A percentile compares a stretch with the other conserved stretches of the same genome.
Evolutionary conservation across 2,797 vertebrate genomes (phyloP).

Genomic region (Petrocephalus sullivani): DNA sequence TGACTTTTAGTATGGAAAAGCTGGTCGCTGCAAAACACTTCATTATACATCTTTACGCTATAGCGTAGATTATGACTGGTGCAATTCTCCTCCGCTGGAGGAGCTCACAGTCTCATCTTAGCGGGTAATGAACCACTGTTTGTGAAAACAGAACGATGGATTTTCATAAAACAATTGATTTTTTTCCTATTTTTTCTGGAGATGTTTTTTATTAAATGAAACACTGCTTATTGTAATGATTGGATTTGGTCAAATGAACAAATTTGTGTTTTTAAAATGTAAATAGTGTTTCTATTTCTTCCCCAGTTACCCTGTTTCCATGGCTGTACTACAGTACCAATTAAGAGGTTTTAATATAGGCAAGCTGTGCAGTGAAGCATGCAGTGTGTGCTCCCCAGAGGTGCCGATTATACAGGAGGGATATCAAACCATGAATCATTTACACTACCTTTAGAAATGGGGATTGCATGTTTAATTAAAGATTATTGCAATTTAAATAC

Average conservation of each 20-base stretch:
- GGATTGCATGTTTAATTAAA: slow-evolving; percentile 89
- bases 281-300: slow-evolving; percentile 44
- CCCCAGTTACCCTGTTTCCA: slow-evolving; percentile 35
- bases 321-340: slow-evolving; percentile 52
- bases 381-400: slow-evolving; percentile 63
- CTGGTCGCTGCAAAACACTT: slow-evolving; percentile 65
- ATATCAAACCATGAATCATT: slow-evolving; percentile 89
- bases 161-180: slow-evolving; percentile 24
- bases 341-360: slow-evolving; percentile 54
- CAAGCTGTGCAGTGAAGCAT: slow-evolving; percentile 50
- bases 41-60: slow-evolving; percentile 69
- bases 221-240: slow-evolving; percentile 14
- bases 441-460: slow-evolving; percentile 64
- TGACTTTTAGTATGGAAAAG: slow-evolving; percentile 70
- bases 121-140: background rate
- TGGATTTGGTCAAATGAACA: background rate
- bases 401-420: slow-evolving; percentile 73
- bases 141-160: background rate
- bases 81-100: slow-evolving; percentile 46
- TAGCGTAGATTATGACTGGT: slow-evolving; percentile 67
- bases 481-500: slow-evolving; percentile 86
- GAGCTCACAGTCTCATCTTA: slow-evolving; percentile 42
- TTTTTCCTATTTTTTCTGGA: slow-evolving; percentile 9
- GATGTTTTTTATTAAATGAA: slow-evolving; percentile 18
- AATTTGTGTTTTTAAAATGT: background rate